Conservation (phyloP, 2,113 vertebrate genomes). For the Indri indri region DNA sequence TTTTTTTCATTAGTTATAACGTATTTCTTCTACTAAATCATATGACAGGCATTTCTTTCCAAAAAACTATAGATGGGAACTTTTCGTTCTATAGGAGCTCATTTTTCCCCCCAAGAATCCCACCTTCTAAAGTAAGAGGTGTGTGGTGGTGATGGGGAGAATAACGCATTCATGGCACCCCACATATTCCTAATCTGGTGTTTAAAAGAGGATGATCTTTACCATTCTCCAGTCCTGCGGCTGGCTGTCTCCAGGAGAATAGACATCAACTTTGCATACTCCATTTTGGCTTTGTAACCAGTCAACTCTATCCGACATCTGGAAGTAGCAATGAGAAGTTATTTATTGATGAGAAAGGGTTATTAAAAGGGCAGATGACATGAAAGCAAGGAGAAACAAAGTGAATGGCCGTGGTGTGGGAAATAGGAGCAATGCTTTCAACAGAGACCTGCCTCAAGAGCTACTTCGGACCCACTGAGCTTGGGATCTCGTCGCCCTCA, state of each 20-base stretch:
- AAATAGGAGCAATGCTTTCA: not conserved
- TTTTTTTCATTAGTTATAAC: not conserved
- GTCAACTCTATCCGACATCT: constrained; percentile 72
- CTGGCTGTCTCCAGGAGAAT: constrained; percentile 43
- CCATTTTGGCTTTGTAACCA: constrained; percentile 76
- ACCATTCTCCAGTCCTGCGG: constrained; percentile 66
- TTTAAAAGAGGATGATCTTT: not conserved
- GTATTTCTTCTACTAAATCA: not conserved
- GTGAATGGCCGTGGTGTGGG: not conserved
- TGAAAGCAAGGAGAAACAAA: not conserved
- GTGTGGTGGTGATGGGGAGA: not conserved
- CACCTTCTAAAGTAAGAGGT: not conserved
- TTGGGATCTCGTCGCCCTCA: not conserved
- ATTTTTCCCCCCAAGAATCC: not conserved
- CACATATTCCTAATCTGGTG: not conserved
- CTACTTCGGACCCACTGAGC: not conserved
- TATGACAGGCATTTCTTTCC: not conserved
- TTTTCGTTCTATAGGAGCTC: not conserved
- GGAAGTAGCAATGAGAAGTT: not conserved
- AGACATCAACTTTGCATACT: constrained; percentile 74
- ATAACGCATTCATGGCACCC: not conserved
- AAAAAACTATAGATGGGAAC: not conserved
- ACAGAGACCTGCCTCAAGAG: not conserved
- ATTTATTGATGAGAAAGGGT: not conserved
- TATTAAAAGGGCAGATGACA: not conserved